Base-by-base conservation (phyloP, 1,140 invertebrate species). In the Drosophila bipectinata region DNA sequence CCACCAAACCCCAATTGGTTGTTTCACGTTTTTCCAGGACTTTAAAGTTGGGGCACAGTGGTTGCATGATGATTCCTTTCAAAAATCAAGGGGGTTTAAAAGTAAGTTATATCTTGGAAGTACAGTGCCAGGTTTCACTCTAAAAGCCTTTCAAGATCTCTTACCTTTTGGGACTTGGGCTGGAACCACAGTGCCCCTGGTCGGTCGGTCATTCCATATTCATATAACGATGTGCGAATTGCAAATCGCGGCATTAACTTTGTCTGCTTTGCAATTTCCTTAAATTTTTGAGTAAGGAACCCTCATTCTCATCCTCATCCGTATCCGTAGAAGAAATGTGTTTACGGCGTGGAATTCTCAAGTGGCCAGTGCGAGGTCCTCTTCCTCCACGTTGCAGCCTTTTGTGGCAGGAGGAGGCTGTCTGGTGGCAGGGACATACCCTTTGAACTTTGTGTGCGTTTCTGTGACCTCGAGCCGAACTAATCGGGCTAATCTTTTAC, bases 401-500 rank as follows among this genome's bases (percentile, higher is more conserved):
- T 18, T 18, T 18, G 18, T 1, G 18, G 18, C 1, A 18, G 21
- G 21, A 21, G 21, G 21, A 3, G 21, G 21, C 21, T 21, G 21
- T 21, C 21, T 21, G 37, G 39, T 12, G 14, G n/a, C 39, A 9
- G 39, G 14, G 7, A 41, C 12, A 4, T n/a, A 81, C 81, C 74
- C 82, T 87, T 87, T 87, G 83, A 87, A 87, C 83, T 79, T 51
- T 39, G 79, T 60, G 55, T 64, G 61, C 54, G 54, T 57, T 72
- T 75, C 73, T 62, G 74, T 53, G 78, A 75, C 78, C 74, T 81
- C 78, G 52, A 81, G 78, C 78, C 75, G 79, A 81, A 85, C 63
- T 74, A 85, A 90, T 85, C 78, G 79, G 55, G 87, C 87, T 87
- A 90, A 90, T 90, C 87, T 90, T 90, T 90, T 90, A 90, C 87